Evolutionary conservation across 2,113 vertebrate species (phyloP).

Genomic region (Eupsittula cactorum): DNA sequence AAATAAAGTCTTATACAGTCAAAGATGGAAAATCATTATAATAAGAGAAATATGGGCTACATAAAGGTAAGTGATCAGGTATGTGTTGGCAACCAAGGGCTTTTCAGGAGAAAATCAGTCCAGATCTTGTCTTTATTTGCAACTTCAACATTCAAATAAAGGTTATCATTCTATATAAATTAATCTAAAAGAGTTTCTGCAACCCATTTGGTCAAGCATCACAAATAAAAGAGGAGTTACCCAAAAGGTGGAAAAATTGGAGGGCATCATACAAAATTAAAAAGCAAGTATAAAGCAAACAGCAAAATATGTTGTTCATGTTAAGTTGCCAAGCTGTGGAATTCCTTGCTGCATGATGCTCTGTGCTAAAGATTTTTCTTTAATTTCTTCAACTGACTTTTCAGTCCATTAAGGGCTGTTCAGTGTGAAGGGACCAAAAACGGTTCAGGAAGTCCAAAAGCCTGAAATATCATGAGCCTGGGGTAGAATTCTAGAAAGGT

Average conservation of each 20-base stretch:
- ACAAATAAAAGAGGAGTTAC: not conserved
- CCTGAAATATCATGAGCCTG: not conserved
- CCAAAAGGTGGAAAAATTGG: not conserved
- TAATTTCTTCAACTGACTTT: not conserved
- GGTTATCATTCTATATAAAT: not conserved
- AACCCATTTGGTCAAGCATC: not conserved
- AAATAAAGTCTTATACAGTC: constrained; percentile 28
- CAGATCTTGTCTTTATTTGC: constrained; percentile 17
- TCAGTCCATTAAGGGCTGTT: not conserved
- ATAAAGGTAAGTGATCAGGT: constrained; percentile 28
- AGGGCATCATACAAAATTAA: not conserved
- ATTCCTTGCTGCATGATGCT: not conserved
- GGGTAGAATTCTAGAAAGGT: not conserved
- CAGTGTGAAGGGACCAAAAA: not conserved
- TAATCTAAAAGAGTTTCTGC: not conserved
- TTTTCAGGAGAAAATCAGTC: not conserved
- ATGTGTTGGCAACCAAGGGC: not conserved
- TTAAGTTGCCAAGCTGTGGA: not conserved
- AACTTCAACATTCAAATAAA: not conserved
- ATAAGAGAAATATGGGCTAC: constrained; percentile 40
- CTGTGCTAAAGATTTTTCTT: not conserved
- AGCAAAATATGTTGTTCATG: not conserved
- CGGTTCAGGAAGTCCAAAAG: not conserved
- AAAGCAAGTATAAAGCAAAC: not conserved
- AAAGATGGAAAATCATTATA: constrained; percentile 38